phyloP scores from a whole-genome alignment of 2,113 vertebrate species.

The Donacobius atricapilla region DNA sequence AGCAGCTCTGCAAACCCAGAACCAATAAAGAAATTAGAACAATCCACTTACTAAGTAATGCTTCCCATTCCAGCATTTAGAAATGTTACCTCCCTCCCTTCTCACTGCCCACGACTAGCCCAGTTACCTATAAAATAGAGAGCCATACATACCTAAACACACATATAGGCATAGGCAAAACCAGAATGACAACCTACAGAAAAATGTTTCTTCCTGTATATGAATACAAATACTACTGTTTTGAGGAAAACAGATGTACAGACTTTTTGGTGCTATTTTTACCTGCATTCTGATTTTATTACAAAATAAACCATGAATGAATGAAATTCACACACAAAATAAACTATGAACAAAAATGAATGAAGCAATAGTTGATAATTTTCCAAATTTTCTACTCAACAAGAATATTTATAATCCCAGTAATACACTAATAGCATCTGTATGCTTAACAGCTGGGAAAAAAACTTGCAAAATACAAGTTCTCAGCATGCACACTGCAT shows the following conservation, averaged over 20 bases:
- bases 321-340: neutral
- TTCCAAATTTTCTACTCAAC: slow-evolving; percentile 33
- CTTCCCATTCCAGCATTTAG: slow-evolving; percentile 19
- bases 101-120: neutral
- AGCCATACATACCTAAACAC: neutral
- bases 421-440: slow-evolving; percentile 17
- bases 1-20: neutral
- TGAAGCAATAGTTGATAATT: neutral
- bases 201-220: neutral
- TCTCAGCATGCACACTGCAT: slow-evolving; percentile 32
- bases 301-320: neutral
- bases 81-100: neutral
- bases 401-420: slow-evolving; percentile 27
- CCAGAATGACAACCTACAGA: neutral
- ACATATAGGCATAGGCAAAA: neutral
- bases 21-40: slow-evolving; percentile 56
- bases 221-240: neutral
- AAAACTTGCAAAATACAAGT: slow-evolving; percentile 11
- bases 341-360: neutral
- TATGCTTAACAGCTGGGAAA: slow-evolving; percentile 32
- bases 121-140: neutral
- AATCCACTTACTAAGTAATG: slow-evolving; percentile 23
- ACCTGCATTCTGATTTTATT: neutral
- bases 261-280: neutral
- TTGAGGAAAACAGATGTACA: neutral